A percentile compares a stretch with the other conserved stretches of the same genome.
These are phyloP conservation scores for Trachymyrmex cornetzi DNA, from an alignment of 1,140 invertebrate genomes.

Conservation along the genomic window DNA sequence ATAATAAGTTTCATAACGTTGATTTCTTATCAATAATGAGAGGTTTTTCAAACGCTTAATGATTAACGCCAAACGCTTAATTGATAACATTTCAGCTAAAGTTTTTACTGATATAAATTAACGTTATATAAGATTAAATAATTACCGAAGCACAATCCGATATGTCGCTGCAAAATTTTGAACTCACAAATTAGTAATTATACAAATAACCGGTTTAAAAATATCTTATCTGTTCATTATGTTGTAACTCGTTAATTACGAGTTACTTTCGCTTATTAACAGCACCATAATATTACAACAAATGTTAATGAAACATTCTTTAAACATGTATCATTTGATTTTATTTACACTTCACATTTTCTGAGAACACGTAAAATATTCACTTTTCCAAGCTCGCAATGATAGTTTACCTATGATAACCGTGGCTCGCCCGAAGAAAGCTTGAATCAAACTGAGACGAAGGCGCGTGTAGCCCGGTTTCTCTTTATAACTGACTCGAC, in stretches of 20 bases:
- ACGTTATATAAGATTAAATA: neutral
- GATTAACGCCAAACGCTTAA: neutral
- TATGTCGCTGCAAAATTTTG: neutral
- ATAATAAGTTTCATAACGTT: neutral
- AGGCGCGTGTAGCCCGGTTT: slow-evolving; percentile 7
- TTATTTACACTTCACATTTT: neutral
- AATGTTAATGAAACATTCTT: neutral
- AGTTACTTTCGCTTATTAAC: neutral
- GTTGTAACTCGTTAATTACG: neutral
- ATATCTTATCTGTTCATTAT: neutral
- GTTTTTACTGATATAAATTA: slow-evolving; percentile 1
- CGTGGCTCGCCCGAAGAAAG: slow-evolving; percentile 3
- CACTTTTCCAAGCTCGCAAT: neutral
- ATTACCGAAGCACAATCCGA: neutral
- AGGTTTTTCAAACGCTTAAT: neutral
- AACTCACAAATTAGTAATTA: neutral
- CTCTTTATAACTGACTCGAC: slow-evolving; percentile 29
- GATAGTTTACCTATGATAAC: neutral
- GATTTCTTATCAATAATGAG: slow-evolving; percentile 12
- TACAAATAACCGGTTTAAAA: neutral
- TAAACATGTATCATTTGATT: neutral
- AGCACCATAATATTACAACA: neutral
- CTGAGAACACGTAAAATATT: neutral
- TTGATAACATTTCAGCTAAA: neutral
- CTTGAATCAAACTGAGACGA: slow-evolving; percentile 18